These are phyloP conservation scores for Aphodius granarius DNA, from an alignment of 2,888 invertebrate genomes.

Conservation along the genomic window DNA sequence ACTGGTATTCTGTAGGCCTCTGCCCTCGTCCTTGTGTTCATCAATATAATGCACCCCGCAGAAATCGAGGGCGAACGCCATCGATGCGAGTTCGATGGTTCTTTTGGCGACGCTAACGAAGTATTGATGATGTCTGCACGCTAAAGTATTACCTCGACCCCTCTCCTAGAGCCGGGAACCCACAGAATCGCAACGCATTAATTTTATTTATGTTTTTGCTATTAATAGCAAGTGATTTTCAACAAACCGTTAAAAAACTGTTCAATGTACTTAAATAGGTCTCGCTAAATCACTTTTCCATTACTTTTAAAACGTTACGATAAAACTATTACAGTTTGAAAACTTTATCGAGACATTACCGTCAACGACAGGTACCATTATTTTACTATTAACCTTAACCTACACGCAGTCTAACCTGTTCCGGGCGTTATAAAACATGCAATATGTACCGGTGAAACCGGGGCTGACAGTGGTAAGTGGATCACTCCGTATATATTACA, in stretches of 20 bases:
- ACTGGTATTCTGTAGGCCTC: background rate
- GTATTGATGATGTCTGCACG: background rate
- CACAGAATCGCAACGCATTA: background rate
- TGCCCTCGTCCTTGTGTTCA: background rate
- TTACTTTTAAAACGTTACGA: background rate
- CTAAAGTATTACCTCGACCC: background rate
- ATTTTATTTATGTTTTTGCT: background rate
- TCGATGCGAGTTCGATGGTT: background rate
- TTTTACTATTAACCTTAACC: background rate
- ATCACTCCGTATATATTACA: background rate
- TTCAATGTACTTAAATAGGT: background rate
- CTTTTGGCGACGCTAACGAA: background rate
- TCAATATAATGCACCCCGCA: background rate
- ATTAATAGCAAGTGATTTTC: background rate
- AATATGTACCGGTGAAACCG: background rate
- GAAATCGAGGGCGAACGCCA: background rate
- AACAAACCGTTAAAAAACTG: no score
- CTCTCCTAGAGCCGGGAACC: background rate
- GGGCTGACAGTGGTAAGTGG: background rate
- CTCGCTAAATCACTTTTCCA: background rate
- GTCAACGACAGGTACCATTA: background rate
- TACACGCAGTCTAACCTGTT: background rate
- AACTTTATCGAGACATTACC: background rate
- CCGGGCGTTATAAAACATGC: background rate
- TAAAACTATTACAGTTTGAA: background rate